A percentile compares a stretch with the other conserved stretches of the same genome.
Conservation (phyloP, 2,888 invertebrate genomes). For the Ormia ochracea region DNA sequence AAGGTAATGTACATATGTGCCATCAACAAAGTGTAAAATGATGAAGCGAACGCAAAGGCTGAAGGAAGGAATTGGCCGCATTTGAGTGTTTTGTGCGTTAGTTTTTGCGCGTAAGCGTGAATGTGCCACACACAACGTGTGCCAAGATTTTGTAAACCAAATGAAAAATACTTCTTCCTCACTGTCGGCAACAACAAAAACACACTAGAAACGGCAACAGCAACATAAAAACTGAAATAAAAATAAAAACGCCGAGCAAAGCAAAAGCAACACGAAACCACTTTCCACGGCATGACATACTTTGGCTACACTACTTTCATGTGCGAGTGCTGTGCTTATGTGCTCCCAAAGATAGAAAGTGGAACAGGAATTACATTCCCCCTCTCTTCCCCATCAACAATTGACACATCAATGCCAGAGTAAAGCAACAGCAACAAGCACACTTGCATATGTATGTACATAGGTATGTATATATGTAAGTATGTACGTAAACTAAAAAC, state of each 20-base stretch:
- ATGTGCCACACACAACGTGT: conserved; percentile 39
- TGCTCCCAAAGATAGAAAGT: conserved; percentile 75
- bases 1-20: conserved; percentile 34
- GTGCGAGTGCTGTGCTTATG: conserved; percentile 48
- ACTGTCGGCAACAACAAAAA: neutral
- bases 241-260: conserved; percentile 10
- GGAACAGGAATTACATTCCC: conserved; percentile 74
- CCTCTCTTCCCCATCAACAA: conserved; percentile 59
- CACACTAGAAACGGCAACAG: conserved; percentile 14
- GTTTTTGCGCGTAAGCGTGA: neutral
- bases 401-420: conserved; percentile 60
- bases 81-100: conserved; percentile 7
- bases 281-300: conserved; percentile 61
- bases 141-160: conserved; percentile 35
- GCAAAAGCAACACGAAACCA: conserved; percentile 48
- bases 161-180: neutral
- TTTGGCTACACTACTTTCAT: conserved; percentile 53
- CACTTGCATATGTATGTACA: neutral
- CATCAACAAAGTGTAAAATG: conserved; percentile 27
- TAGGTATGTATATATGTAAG: neutral
- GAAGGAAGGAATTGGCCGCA: conserved; percentile 11
- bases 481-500: conserved; percentile 21
- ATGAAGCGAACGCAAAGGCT: conserved; percentile 39
- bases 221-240: conserved; percentile 16
- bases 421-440: conserved; percentile 26